These are phyloP conservation scores for Andrena praecox DNA, from an alignment of 2,888 invertebrate genomes.

Conservation along the genomic window DNA sequence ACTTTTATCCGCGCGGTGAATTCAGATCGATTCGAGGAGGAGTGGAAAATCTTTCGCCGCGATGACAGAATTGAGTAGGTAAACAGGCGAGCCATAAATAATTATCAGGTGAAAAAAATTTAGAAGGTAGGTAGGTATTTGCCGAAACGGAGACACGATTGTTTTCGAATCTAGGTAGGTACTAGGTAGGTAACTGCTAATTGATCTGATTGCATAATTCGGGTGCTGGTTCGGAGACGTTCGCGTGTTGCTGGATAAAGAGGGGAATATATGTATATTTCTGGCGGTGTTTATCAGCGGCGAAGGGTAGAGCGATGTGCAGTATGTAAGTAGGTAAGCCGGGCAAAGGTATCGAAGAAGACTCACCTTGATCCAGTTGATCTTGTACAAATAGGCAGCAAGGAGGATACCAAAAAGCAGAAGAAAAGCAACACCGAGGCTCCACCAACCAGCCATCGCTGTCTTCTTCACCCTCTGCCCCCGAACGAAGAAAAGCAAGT, in stretches of 20 bases:
- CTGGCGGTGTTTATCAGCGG: background rate
- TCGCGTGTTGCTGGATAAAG: background rate
- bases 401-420: slow-evolving; percentile 72
- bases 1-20: background rate
- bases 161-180: too few relatives aligned
- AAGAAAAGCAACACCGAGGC: slow-evolving; percentile 55
- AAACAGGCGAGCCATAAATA: too few relatives aligned
- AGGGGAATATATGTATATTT: background rate
- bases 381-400: slow-evolving; percentile 78
- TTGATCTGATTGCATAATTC: too few relatives aligned
- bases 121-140: too few relatives aligned
- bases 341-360: slow-evolving; percentile 42
- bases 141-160: too few relatives aligned
- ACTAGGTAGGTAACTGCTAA: background rate
- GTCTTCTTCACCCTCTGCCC: slow-evolving; percentile 60
- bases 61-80: too few relatives aligned
- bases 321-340: slow-evolving; percentile 47
- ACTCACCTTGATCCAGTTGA: slow-evolving; percentile 81
- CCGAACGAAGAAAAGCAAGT: slow-evolving; percentile 59
- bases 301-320: background rate
- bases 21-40: too few relatives aligned
- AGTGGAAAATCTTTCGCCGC: too few relatives aligned
- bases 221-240: background rate
- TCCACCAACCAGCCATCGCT: slow-evolving; percentile 73
- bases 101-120: too few relatives aligned